Conservation (phyloP, 2,797 vertebrate species). For the Loris lydekkerianus region DNA sequence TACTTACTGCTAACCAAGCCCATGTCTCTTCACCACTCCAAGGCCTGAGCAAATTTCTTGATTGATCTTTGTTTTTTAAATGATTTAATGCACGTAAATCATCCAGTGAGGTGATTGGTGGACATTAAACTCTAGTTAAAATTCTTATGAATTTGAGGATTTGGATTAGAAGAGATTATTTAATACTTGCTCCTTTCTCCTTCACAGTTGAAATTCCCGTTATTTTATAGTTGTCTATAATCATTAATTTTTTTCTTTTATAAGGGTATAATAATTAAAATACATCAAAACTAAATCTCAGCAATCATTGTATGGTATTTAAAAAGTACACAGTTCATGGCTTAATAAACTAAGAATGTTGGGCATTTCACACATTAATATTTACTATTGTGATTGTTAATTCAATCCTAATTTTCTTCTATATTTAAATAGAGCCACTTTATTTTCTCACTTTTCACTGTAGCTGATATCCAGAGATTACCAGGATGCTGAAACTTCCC, state of each 20-base stretch:
- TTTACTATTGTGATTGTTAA: neutral
- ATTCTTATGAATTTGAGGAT: neutral
- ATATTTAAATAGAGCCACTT: neutral
- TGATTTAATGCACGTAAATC: neutral
- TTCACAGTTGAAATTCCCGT: neutral
- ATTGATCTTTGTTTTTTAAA: neutral
- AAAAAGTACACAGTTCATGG: neutral
- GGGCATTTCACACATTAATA: neutral
- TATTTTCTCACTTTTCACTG: neutral
- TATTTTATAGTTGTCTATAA: neutral
- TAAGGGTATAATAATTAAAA: neutral
- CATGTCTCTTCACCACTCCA: neutral
- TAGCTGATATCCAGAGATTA: neutral
- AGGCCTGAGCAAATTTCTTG: neutral
- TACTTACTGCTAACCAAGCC: too few relatives aligned
- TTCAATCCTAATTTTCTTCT: neutral
- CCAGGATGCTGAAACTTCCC: neutral
- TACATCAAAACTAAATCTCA: neutral
- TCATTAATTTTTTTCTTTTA: constrained; percentile 9
- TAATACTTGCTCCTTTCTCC: neutral
- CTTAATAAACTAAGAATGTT: neutral
- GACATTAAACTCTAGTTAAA: neutral
- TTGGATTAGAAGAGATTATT: neutral
- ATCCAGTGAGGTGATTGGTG: neutral
- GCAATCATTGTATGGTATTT: neutral